Evolutionary conservation across 2,888 invertebrate genomes (phyloP), one percentile per base, ranked within the genome.

Genomic region (Seira sanloemensis): DNA sequence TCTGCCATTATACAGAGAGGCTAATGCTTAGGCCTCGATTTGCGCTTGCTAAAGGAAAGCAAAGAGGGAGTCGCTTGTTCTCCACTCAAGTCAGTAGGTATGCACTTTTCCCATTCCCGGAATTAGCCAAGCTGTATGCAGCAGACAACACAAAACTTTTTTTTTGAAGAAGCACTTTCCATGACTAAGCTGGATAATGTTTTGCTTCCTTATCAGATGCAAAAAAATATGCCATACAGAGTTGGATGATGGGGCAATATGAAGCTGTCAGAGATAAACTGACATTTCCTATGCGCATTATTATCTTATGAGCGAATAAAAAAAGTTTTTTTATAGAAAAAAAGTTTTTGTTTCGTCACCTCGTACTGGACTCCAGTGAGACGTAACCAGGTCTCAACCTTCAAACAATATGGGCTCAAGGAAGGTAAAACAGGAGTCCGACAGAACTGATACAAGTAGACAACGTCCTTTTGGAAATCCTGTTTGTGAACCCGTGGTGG

Each of bases 311-410:
- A n/a, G n/a, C n/a, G n/a, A n/a, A n/a, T n/a, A n/a, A n/a, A n/a
- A n/a, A n/a, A n/a, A n/a, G n/a, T n/a, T n/a, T n/a, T n/a, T n/a
- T n/a, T n/a, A n/a, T n/a, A n/a, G n/a, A n/a, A n/a, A n/a, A n/a
- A n/a, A 50, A 37, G 2, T n/a, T 50, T 50, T 2, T 18, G 50
- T n/a, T 7, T 12, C 50, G 2, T 50, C 93, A 97, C 97, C 96
- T 97, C 97, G 92, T 97, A 98, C 93, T 96, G 97, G 91, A 97
- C 94, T 91, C 95, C 96, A 91, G 95, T 95, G 90, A 98, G 94
- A 91, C 98, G 94, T 89, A 98, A 94, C 97, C 97, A 98, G 90
- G 97, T 97, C 93, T 98, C 98, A 90, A 97, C 96, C 94, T 98
- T 98, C 91, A 98, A 94, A 93, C 97, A 97, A 92, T 96, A 97